Conservation (phyloP, 2,797 vertebrate genomes). For the Gadopsis marmoratus region DNA sequence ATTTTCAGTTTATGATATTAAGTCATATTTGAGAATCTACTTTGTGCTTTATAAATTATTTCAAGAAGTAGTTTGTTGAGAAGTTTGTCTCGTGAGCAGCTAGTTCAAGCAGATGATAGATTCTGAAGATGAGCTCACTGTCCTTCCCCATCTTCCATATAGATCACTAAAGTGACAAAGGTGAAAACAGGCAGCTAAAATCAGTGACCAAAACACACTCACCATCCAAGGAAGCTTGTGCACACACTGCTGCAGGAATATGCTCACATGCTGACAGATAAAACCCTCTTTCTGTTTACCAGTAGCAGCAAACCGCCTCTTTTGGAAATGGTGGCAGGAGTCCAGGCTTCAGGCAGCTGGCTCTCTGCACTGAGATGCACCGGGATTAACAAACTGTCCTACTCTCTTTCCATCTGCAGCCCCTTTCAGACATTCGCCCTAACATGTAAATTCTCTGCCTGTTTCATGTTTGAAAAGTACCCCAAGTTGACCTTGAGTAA, state of each 20-base stretch:
- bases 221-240: slow-evolving; percentile 36
- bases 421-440: slow-evolving; percentile 16
- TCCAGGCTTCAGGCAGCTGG: slow-evolving; percentile 45
- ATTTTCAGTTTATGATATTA: neutral
- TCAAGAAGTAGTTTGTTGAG: no score
- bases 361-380: slow-evolving; percentile 20
- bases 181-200: slow-evolving; percentile 47
- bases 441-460: slow-evolving; percentile 19
- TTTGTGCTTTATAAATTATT: no score
- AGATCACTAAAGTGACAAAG: slow-evolving; percentile 16
- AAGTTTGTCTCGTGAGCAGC: neutral
- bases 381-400: slow-evolving; percentile 26
- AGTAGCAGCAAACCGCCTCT: slow-evolving; percentile 47
- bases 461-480: slow-evolving; percentile 2
- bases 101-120: neutral
- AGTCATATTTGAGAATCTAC: neutral
- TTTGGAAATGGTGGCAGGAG: slow-evolving; percentile 58
- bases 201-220: slow-evolving; percentile 27
- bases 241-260: slow-evolving; percentile 46
- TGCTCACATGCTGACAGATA: slow-evolving; percentile 38
- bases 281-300: slow-evolving; percentile 46
- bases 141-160: neutral
- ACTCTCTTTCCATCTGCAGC: slow-evolving; percentile 29
- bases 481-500: neutral
- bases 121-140: neutral